Percentiles rank a stretch among this genome's conserved stretches.
phyloP scores from a whole-genome alignment of 1,140 invertebrate species.

The Leptinotarsa lineolata region DNA sequence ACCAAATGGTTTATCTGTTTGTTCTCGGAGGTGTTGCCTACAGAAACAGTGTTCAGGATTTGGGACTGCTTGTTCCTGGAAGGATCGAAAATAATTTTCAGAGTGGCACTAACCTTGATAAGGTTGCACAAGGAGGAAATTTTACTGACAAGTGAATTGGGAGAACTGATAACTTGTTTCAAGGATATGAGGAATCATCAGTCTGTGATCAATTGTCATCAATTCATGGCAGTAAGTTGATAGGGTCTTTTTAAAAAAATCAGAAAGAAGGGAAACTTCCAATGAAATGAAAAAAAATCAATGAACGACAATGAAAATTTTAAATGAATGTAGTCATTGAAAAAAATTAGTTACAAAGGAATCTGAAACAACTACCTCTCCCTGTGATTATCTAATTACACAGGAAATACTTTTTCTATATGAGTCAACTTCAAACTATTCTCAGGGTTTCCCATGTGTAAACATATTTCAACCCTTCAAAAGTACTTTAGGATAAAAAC shows the following conservation, averaged over 20 bases:
- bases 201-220: conserved; percentile 77
- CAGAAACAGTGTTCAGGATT: conserved; percentile 88
- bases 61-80: conserved; percentile 96
- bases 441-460: too few species aligned
- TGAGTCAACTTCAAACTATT: too few species aligned
- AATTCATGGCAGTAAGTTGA: conserved; percentile 77
- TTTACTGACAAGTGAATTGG: conserved; percentile 75
- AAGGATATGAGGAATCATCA: conserved; percentile 75
- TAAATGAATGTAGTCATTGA: too few species aligned
- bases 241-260: neutral
- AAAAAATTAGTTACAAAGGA: too few species aligned
- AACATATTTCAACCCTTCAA: too few species aligned
- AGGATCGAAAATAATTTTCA: conserved; percentile 80
- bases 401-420: too few species aligned
- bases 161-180: conserved; percentile 75
- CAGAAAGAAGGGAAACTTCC: neutral
- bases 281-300: too few species aligned
- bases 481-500: too few species aligned
- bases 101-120: conserved; percentile 84
- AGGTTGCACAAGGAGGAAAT: conserved; percentile 72
- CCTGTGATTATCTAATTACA: too few species aligned
- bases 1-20: conserved; percentile 96
- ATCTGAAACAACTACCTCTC: too few species aligned
- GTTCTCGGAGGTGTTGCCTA: conserved; percentile 88
- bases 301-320: too few species aligned